Conservation (phyloP, 2,797 vertebrate genomes). For the Podarcis lilfordi region DNA sequence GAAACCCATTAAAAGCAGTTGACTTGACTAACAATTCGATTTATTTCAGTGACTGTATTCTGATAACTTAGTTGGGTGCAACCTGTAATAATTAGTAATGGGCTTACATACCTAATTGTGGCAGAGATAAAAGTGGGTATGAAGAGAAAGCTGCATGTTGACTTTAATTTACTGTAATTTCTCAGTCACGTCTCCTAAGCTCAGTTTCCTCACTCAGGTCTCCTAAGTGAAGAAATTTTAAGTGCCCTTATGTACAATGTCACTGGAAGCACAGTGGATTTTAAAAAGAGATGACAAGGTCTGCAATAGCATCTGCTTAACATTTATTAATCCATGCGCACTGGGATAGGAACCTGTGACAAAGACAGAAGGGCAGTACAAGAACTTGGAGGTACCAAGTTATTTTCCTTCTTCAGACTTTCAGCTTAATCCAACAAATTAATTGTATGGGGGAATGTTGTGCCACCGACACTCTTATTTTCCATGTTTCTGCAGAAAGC, state of each 20-base stretch:
- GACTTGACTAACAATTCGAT: no score
- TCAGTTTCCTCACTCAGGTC: no score
- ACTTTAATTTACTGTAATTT: background rate
- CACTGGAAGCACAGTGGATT: background rate
- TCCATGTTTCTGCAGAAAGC: slow-evolving; percentile 43
- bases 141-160: background rate
- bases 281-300: background rate
- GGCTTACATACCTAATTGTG: background rate
- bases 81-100: background rate
- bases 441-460: slow-evolving; percentile 32
- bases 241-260: background rate
- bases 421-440: slow-evolving; percentile 48
- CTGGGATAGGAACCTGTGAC: background rate
- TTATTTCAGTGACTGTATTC: no score
- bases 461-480: slow-evolving; percentile 34
- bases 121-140: background rate
- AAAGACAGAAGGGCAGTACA: background rate
- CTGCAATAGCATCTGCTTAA: background rate
- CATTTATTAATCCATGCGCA: slow-evolving; percentile 4
- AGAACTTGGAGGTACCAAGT: background rate
- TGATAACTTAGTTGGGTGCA: background rate
- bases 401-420: slow-evolving; percentile 30
- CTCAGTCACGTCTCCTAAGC: background rate
- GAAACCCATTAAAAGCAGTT: no score
- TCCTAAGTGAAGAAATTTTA: background rate